A percentile compares a stretch with the other conserved stretches of the same genome.
These are phyloP conservation scores for Orientallactaga sibirica DNA, from an alignment of 2,797 vertebrate species.

Conservation along the genomic window DNA sequence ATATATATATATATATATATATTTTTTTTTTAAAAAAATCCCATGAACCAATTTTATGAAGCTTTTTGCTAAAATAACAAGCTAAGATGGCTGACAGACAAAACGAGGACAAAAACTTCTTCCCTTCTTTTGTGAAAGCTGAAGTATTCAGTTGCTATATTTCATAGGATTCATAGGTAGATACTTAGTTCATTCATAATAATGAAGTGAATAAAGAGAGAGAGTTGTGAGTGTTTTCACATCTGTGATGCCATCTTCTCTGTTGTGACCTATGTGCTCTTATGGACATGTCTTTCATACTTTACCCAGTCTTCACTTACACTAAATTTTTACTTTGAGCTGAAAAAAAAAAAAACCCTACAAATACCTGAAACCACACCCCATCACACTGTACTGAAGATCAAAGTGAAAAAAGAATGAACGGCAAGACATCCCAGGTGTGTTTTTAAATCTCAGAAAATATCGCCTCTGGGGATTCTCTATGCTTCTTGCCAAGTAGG, in stretches of 20 bases:
- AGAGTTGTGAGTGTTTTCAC: constrained; percentile 71
- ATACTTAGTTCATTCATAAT: constrained; percentile 57
- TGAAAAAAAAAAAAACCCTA: constrained; percentile 15
- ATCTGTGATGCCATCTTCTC: constrained; percentile 60
- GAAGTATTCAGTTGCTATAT: constrained; percentile 26
- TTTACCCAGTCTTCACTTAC: constrained; percentile 31
- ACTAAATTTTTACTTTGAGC: constrained; percentile 76
- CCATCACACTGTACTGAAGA: constrained; percentile 67
- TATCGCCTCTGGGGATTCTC: constrained; percentile 71
- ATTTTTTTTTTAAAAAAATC: constrained; percentile 16
- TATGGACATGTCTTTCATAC: constrained; percentile 65
- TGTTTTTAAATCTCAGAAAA: constrained; percentile 72
- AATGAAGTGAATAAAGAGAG: constrained; percentile 56
- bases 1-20: too few species aligned
- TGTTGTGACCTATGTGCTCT: constrained; percentile 56
- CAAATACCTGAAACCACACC: constrained; percentile 73
- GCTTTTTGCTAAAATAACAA: constrained; percentile 47
- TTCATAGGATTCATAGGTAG: constrained; percentile 42
- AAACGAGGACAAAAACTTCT: background rate
- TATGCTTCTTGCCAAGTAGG: constrained; percentile 61
- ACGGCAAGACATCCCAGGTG: constrained; percentile 76
- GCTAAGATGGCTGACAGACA: constrained; percentile 31
- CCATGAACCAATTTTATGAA: constrained; percentile 2
- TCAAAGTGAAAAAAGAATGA: constrained; percentile 77
- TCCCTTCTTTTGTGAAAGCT: constrained; percentile 42